Conservation (phyloP, 1,140 invertebrate species). For the Drosophila littoralis region DNA sequence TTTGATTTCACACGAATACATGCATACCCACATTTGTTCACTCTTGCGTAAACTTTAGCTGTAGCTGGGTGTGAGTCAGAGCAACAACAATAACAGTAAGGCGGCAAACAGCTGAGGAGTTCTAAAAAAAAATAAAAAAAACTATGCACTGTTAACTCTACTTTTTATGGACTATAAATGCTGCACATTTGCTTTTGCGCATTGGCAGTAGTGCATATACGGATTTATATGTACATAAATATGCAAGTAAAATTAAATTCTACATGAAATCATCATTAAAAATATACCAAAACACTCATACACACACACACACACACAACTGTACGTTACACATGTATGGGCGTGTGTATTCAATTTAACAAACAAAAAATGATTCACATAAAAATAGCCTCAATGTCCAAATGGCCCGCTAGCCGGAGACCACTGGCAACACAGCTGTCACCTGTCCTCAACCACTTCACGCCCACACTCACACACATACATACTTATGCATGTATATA, state of each 20-base stretch:
- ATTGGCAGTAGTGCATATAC: conserved; percentile 16
- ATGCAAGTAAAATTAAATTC: conserved; percentile 34
- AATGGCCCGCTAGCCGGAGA: conserved; percentile 34
- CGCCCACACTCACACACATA: conserved; percentile 39
- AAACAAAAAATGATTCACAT: conserved; percentile 78
- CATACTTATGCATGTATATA: conserved; percentile 1
- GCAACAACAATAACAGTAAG: conserved; percentile 41
- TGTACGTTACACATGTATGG: conserved; percentile 29
- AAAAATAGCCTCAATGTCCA: conserved; percentile 70
- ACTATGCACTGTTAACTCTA: conserved; percentile 12
- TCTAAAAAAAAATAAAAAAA: conserved; percentile 1
- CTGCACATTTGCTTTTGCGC: conserved; percentile 49
- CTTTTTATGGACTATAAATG: conserved; percentile 26
- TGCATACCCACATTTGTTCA: conserved; percentile 30
- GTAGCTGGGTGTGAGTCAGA: conserved; percentile 63
- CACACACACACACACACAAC: conserved; percentile 9
- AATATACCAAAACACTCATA: conserved; percentile 51
- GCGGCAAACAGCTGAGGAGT: conserved; percentile 63
- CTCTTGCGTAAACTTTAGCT: conserved; percentile 70
- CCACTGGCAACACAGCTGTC: conserved; percentile 65
- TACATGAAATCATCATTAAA: conserved; percentile 75
- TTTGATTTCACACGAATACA: conserved; percentile 46
- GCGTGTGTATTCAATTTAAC: conserved; percentile 69
- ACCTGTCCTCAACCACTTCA: conserved; percentile 49
- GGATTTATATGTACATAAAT: conserved; percentile 7